Evolutionary conservation across 2,797 vertebrate species (phyloP).

Genomic region (Percopsis omiscomaycus): DNA sequence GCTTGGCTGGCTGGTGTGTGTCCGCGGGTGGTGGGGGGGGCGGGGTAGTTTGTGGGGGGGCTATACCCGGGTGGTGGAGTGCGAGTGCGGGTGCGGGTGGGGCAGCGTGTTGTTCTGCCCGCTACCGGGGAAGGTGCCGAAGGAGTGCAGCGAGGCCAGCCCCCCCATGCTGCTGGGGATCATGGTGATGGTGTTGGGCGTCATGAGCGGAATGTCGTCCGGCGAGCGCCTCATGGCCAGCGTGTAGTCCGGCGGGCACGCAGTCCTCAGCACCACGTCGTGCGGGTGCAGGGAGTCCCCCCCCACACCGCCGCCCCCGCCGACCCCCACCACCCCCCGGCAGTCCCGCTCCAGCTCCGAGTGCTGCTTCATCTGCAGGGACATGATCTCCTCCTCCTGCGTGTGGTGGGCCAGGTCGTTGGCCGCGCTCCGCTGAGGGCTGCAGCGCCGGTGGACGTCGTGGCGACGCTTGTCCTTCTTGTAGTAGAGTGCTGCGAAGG

Average conservation of each 20-base stretch:
- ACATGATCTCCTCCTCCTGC: conserved; percentile 99
- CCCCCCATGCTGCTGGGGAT: conserved; percentile 97
- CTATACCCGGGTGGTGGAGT: conserved; percentile 99
- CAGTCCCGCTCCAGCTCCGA: conserved; percentile 96
- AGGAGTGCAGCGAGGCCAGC: conserved; percentile 93
- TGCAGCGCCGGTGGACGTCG: conserved; percentile 93
- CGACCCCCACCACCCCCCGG: conserved; percentile 62
- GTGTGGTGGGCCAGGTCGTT: conserved; percentile 92
- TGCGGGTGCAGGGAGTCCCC: conserved; percentile 92
- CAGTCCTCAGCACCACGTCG: conserved; percentile 96
- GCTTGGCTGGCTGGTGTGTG: conserved; percentile 3
- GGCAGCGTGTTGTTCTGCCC: conserved; percentile 98
- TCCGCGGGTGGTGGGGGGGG: conserved; percentile 36
- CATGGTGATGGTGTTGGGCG: conserved; percentile 99
- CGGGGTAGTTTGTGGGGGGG: conserved; percentile 62
- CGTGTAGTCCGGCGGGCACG: conserved; percentile 98
- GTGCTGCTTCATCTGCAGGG: conserved; percentile 99
- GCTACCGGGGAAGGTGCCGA: conserved; percentile 92
- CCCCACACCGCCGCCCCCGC: conserved; percentile 56
- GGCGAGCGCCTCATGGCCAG: conserved; percentile 98
- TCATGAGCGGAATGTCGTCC: conserved; percentile 99
- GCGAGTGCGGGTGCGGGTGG: conserved; percentile 92
- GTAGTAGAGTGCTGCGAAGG: conserved; percentile 97
- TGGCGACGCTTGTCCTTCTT: conserved; percentile 98
- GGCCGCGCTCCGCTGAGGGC: conserved; percentile 90